Base-by-base conservation (phyloP, 2,113 vertebrate genomes). In the Columba livia region DNA sequence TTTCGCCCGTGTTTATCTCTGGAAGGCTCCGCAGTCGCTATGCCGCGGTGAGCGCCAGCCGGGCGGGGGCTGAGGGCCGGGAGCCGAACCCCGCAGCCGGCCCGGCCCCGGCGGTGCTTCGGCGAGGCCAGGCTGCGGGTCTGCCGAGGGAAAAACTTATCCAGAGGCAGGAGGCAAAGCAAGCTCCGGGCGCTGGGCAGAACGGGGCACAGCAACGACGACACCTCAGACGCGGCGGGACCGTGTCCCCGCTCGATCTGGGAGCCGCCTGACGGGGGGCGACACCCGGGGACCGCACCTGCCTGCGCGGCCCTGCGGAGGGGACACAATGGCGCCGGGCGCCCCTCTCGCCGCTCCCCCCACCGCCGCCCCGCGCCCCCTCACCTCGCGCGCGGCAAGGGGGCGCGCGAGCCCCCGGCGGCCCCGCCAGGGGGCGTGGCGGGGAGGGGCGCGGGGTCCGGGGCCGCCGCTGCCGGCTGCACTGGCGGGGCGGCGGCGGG, bases 1-100 rank as follows among this genome's bases (percentile, higher is more conserved):
- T 95, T 91, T 86, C 64, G 81, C 57, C 82, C 36, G 3, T 79
- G 94, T 97, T 97, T 95, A 84, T 92, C 96, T 98, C 85, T 40
- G 54, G 16, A 93, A 94, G 97, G 77, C 90, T 95, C 89, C 8
- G 23, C 73, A 91, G 88, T 92, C 78, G 56, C 88, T 81, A 91
- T 84, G 94, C 70, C 6, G 66, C 87, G 87, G 94, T 64, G 71
- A 97, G 81, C 8, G 10, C 88, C 64, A 60, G 85, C 36, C 1
- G 2, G 61, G 21, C 47, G 19, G 67, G 71, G 7, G n/a, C 53
- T 7, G 71, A 69, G 74, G 75, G 75, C 36, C 60, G 74, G 65
- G 36, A 60, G 13, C 18, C 60, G 44, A 47, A 47, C 44, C 44
- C 44, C 6, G 64, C 7, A 16, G 32, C 21, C 2, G 12, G 29